Conservation (phyloP, 2,888 invertebrate genomes). For the Lasioglossum marginatum region DNA sequence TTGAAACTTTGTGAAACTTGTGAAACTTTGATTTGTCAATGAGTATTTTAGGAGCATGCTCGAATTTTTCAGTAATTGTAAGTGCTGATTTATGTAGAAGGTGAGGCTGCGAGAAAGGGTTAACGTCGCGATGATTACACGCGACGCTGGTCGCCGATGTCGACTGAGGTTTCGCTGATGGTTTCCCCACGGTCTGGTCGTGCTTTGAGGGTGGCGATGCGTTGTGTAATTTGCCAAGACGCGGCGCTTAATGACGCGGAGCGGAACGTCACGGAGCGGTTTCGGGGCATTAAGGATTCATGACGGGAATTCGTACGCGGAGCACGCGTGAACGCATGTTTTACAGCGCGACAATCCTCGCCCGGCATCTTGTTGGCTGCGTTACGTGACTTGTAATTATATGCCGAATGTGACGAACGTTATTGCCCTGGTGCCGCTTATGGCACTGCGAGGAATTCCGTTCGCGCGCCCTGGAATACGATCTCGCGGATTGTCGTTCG, state of each 20-base stretch:
- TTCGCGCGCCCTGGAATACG: slow-evolving; percentile 5
- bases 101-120: background rate
- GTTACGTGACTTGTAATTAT: slow-evolving; percentile 75
- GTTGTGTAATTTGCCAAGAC: slow-evolving; percentile 38
- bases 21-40: background rate
- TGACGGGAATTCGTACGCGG: slow-evolving; percentile 69
- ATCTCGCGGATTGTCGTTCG: slow-evolving; percentile 6
- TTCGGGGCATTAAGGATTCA: slow-evolving; percentile 67
- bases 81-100: background rate
- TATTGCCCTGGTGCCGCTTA: slow-evolving; percentile 42
- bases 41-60: background rate
- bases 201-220: slow-evolving; percentile 6
- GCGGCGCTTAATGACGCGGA: slow-evolving; percentile 35
- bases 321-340: slow-evolving; percentile 68
- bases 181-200: background rate
- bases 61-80: background rate
- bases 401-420: slow-evolving; percentile 59
- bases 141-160: slow-evolving; percentile 22
- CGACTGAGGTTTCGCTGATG: background rate
- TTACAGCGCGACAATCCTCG: slow-evolving; percentile 64
- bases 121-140: slow-evolving; percentile 15
- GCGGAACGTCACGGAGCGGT: slow-evolving; percentile 20
- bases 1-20: background rate
- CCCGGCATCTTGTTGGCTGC: slow-evolving; percentile 64
- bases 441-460: slow-evolving; percentile 40